Percentiles rank a stretch among this genome's conserved stretches.
phyloP scores from a whole-genome alignment of 2,888 invertebrate species.

The Acanthopleura granulata region DNA sequence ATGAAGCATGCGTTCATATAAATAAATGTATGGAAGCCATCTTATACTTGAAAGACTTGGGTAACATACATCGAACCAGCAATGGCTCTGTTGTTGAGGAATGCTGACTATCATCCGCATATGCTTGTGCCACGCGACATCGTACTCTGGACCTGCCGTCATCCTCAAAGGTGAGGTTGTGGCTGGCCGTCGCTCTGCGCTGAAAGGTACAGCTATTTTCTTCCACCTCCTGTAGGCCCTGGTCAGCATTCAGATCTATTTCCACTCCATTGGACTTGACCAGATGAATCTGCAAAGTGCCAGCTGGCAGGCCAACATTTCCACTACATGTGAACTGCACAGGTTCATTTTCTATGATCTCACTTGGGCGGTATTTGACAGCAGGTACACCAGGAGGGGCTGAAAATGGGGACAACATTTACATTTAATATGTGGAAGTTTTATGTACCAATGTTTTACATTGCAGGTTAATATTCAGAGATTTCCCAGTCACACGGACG shows the following conservation, averaged over 20 bases:
- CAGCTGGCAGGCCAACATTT: constrained; percentile 6
- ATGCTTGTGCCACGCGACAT: not conserved
- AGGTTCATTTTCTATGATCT: not conserved
- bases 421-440: too few species aligned
- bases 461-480: too few species aligned
- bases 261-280: not conserved
- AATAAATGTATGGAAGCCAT: too few species aligned
- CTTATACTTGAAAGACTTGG: too few species aligned
- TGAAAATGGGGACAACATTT: not conserved
- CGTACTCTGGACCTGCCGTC: not conserved
- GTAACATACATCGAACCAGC: not conserved
- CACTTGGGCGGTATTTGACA: not conserved
- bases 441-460: too few species aligned
- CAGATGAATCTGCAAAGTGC: not conserved
- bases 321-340: not conserved
- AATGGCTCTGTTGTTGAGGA: not conserved
- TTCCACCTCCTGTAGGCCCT: not conserved
- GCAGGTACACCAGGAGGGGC: not conserved
- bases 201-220: not conserved
- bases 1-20: too few species aligned
- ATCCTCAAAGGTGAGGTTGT: not conserved
- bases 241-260: not conserved
- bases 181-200: not conserved
- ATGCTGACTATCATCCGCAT: not conserved
- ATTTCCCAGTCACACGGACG: too few species aligned